A percentile compares a stretch with the other conserved stretches of the same genome.
phyloP scores from a whole-genome alignment of 2,797 vertebrate genomes.

The Melanotaenia maccullochi region DNA sequence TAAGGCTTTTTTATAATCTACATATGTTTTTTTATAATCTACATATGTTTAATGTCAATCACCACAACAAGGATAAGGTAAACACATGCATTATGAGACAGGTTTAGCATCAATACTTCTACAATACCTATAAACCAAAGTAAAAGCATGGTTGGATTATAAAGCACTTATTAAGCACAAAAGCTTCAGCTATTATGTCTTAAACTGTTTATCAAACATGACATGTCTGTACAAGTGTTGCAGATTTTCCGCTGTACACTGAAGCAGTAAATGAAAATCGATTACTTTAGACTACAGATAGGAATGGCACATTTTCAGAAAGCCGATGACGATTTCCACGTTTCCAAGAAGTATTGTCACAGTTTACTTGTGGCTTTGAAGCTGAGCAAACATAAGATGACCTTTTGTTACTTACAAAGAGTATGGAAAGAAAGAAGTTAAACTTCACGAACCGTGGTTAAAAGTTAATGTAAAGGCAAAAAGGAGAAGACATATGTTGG shows the following conservation, averaged over 20 bases:
- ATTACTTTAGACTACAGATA: background rate
- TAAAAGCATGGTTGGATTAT: too few species aligned
- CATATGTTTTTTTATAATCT: too few species aligned
- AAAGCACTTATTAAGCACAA: too few species aligned
- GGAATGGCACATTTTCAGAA: background rate
- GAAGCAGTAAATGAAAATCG: background rate
- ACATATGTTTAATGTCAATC: too few species aligned
- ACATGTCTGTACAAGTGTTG: background rate
- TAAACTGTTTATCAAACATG: background rate
- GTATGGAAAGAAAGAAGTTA: background rate
- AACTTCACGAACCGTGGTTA: background rate
- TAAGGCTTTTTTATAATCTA: too few species aligned
- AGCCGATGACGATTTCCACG: background rate
- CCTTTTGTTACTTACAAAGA: background rate
- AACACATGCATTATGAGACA: background rate
- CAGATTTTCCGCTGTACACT: background rate
- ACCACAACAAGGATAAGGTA: background rate
- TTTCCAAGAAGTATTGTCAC: background rate
- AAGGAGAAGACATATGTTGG: background rate
- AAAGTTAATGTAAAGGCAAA: background rate
- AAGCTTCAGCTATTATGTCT: too few species aligned
- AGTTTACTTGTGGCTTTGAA: background rate
- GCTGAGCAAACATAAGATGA: background rate
- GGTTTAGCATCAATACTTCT: too few species aligned
- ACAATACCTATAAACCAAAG: too few species aligned